Evolutionary conservation across 1,140 invertebrate species (phyloP).

Genomic region (Chymomyza costata): DNA sequence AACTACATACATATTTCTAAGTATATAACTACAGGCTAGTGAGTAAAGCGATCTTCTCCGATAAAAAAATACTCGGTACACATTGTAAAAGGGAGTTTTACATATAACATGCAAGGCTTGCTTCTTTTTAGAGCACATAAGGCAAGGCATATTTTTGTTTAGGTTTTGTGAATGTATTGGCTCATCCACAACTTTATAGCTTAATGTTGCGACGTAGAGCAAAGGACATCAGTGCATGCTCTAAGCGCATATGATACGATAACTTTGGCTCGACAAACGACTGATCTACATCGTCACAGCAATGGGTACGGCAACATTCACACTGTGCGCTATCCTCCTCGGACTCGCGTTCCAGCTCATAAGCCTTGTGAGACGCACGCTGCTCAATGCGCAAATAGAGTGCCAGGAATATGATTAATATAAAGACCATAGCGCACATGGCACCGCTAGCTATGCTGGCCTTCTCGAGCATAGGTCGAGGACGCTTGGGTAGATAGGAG

Average conservation of each 20-base stretch:
- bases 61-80: background rate
- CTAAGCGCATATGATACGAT: slow-evolving; percentile 58
- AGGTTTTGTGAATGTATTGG: slow-evolving; percentile 1
- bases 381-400: slow-evolving; percentile 87
- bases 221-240: slow-evolving; percentile 61
- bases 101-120: slow-evolving; percentile 26
- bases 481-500: slow-evolving; percentile 87
- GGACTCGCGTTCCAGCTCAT: slow-evolving; percentile 77
- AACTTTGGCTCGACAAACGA: slow-evolving; percentile 40
- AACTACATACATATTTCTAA: too few relatives aligned
- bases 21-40: too few relatives aligned
- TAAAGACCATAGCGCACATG: slow-evolving; percentile 90
- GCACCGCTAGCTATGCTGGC: slow-evolving; percentile 93
- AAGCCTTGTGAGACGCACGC: slow-evolving; percentile 74
- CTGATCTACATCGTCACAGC: slow-evolving; percentile 38
- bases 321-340: slow-evolving; percentile 33
- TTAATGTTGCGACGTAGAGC: slow-evolving; percentile 61
- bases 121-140: too few relatives aligned
- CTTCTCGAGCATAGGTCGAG: slow-evolving; percentile 91
- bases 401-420: slow-evolving; percentile 89
- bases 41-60: slow-evolving; percentile 59
- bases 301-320: slow-evolving; percentile 47
- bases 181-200: slow-evolving; percentile 30
- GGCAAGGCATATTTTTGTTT: slow-evolving; percentile 35
- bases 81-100: background rate